Conservation (phyloP, 2,888 invertebrate genomes). For the Notodonta ziczac region DNA sequence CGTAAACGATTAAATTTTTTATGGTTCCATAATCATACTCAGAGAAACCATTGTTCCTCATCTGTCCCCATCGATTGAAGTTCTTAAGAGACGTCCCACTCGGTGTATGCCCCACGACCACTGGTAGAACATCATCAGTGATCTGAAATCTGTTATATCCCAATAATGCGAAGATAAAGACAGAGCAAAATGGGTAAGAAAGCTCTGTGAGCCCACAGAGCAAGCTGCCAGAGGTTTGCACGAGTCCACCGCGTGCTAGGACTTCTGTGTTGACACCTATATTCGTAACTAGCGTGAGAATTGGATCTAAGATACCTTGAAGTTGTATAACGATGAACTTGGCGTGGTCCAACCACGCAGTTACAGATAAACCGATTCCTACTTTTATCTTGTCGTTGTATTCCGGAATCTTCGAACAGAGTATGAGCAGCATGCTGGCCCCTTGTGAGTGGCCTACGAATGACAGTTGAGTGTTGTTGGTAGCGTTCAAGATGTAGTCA, state of each 20-base stretch:
- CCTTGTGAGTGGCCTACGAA: conserved; percentile 52
- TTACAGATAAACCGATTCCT: conserved; percentile 45
- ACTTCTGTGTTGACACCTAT: conserved; percentile 30
- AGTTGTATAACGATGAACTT: conserved; percentile 34
- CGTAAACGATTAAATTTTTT: conserved; percentile 35
- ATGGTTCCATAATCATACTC: conserved; percentile 39
- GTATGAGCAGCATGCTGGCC: conserved; percentile 29
- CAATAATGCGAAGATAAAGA: conserved; percentile 36
- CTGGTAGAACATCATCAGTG: conserved; percentile 32
- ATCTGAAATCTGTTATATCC: conserved; percentile 46
- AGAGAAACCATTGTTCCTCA: conserved; percentile 40
- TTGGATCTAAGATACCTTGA: conserved; percentile 25
- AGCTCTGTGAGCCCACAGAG: conserved; percentile 37
- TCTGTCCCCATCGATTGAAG: conserved; percentile 46
- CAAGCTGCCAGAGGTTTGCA: conserved; percentile 23
- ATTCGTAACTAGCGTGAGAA: conserved; percentile 10
- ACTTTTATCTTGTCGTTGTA: conserved; percentile 49
- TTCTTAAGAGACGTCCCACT: conserved; percentile 47
- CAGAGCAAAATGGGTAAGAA: conserved; percentile 41
- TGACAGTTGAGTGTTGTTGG: conserved; percentile 32
- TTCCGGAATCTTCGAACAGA: conserved; percentile 44
- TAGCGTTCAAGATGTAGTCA: conserved; percentile 43
- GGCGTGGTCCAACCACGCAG: conserved; percentile 37
- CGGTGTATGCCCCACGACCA: conserved; percentile 42
- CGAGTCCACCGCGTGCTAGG: conserved; percentile 27